Base-by-base conservation (phyloP, 2,888 invertebrate species). In the Escarpia spicata region DNA sequence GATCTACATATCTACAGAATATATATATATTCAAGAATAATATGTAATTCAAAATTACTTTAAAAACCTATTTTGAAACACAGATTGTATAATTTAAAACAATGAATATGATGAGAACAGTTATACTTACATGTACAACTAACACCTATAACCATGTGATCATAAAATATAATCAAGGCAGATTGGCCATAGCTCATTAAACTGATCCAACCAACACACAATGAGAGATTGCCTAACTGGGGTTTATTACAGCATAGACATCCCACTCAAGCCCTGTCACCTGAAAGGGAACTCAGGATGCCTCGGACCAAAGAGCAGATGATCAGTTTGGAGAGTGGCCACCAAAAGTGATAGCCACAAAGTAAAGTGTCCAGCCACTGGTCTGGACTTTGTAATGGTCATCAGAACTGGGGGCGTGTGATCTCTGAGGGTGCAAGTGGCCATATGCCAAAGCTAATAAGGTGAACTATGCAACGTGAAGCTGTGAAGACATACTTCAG, bases 121-220 rank as follows among this genome's bases (percentile, higher is more conserved):
- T 75, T n/a, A 75, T 26, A 75, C 19, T 26, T n/a, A 2, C 75
- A 19, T 4, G 75, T 26, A 75, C 19, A 75, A 75, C 52, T 52
- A 75, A 75, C 75, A 75, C 75, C 26, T 19, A 75, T 75, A 75
- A 75, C 75, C 19, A 26, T 75, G 4, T 75, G 26, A n/a, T 75
- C 75, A 75, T 75, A 75, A 75, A 75, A 26, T 26, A 75, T 75
- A 75, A 75, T 75, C 75, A 75, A 75, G 75, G 75, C 75, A 75
- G n/a, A 75, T 26, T n/a, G n/a, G 2, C 75, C 75, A 75, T 26
- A 75, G 75, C 26, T 75, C 75, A 75, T 75, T 75, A 75, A 75
- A 75, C 75, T 75, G 75, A 75, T 75, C 75, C 26, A 26, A 26
- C 75, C 75, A 75, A 15, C 26, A 19, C 19, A 75, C 75, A 75